Evolutionary conservation across 2,797 vertebrate genomes (phyloP).

Genomic region (Toxotes lorentzi): DNA sequence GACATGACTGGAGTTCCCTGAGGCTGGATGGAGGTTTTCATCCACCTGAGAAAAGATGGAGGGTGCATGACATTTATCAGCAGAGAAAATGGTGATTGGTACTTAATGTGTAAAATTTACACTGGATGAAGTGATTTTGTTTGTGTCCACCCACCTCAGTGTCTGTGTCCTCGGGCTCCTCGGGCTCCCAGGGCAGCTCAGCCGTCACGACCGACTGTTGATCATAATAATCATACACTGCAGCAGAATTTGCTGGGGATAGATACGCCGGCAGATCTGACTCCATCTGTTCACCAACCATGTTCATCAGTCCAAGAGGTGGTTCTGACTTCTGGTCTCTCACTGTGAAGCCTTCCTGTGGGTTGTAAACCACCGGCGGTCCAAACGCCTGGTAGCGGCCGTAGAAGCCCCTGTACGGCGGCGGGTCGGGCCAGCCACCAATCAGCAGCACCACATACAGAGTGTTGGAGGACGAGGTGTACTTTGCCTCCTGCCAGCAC

Average conservation of each 20-base stretch:
- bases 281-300: not conserved
- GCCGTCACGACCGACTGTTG: not conserved
- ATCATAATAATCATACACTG: conserved; percentile 40
- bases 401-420: conserved; percentile 80
- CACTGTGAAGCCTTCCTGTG: conserved; percentile 1
- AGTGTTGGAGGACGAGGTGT: conserved; percentile 71
- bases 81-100: no score
- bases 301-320: not conserved
- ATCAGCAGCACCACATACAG: conserved; percentile 84
- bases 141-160: not conserved
- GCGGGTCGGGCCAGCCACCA: conserved; percentile 49
- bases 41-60: conserved; percentile 33
- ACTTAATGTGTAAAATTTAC: no score
- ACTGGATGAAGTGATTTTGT: not conserved
- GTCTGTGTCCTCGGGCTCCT: conserved; percentile 7
- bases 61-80: no score
- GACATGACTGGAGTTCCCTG: conserved; percentile 21
- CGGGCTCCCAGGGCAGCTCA: conserved; percentile 4
- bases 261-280: not conserved
- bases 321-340: not conserved
- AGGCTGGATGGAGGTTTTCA: not conserved
- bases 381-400: conserved; percentile 78
- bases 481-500: conserved; percentile 81
- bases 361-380: conserved; percentile 50
- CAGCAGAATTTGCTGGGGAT: not conserved